Conservation (phyloP, 2,888 invertebrate genomes). For the Mesoligia furuncula region DNA sequence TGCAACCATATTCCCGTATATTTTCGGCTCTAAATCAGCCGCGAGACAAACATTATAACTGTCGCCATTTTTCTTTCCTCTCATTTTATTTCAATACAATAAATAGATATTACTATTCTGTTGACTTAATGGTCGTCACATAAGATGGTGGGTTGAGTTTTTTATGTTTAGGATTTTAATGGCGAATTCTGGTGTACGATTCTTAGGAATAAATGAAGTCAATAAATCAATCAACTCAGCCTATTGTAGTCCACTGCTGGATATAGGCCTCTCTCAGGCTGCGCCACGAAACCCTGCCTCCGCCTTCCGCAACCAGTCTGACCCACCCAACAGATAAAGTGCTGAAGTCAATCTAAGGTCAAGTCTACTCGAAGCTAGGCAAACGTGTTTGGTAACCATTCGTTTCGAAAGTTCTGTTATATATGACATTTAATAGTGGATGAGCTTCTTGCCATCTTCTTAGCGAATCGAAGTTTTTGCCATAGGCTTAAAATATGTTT, state of each 20-base stretch:
- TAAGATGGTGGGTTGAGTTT: constrained; percentile 20
- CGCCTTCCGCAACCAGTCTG: background rate
- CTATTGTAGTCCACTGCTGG: background rate
- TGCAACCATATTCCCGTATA: constrained; percentile 34
- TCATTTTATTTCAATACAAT: constrained; percentile 59
- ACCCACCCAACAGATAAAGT: background rate
- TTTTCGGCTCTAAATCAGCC: constrained; percentile 46
- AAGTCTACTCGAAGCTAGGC: background rate
- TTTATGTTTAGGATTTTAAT: constrained; percentile 14
- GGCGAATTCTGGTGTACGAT: background rate
- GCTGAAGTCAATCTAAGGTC: background rate
- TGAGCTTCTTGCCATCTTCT: too few species aligned
- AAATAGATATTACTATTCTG: constrained; percentile 41
- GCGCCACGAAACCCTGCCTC: background rate
- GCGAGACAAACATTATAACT: constrained; percentile 40
- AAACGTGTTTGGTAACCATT: background rate
- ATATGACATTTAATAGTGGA: too few species aligned
- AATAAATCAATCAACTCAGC: background rate
- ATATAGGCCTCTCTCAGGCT: background rate
- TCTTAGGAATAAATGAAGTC: background rate
- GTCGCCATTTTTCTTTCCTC: constrained; percentile 27
- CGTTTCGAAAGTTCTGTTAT: background rate
- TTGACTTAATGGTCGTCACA: constrained; percentile 30
- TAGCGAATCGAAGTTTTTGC: too few species aligned
- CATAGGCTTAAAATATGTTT: too few species aligned